Evolutionary conservation across 2,113 vertebrate genomes (phyloP).

Genomic region (Brachyhypopomus occidentalis): DNA sequence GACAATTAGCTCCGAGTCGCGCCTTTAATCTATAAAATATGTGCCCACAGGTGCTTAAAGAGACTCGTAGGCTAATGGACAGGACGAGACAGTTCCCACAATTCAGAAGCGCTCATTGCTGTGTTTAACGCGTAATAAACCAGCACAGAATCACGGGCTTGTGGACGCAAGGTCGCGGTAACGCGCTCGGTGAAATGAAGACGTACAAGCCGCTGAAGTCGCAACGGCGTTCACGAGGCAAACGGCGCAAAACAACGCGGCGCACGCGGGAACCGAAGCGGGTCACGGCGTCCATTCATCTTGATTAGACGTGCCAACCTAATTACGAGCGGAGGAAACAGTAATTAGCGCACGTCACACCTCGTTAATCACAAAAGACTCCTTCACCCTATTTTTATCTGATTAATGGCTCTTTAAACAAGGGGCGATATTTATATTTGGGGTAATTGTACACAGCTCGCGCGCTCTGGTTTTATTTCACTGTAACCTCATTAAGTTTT

Average conservation of each 20-base stretch:
- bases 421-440: constrained; percentile 89
- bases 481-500: constrained; percentile 62
- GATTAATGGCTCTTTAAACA: constrained; percentile 95
- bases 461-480: constrained; percentile 75
- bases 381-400: constrained; percentile 97
- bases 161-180: no score
- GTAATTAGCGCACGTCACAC: constrained; percentile 99
- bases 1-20: no score
- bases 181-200: constrained; percentile 28
- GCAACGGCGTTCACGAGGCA: not conserved
- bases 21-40: no score
- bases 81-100: no score
- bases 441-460: constrained; percentile 94
- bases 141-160: no score
- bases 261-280: constrained; percentile 57
- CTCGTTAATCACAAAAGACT: constrained; percentile 99
- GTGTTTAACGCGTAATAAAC: no score
- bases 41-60: no score
- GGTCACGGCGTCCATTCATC: constrained; percentile 88
- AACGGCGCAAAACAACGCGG: constrained; percentile 40
- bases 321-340: constrained; percentile 98
- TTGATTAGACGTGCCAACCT: constrained; percentile 94
- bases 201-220: constrained; percentile 15
- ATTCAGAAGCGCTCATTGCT: no score
- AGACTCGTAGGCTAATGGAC: no score